These are phyloP conservation scores for Sitobion miscanthi DNA, from an alignment of 1,140 invertebrate genomes.

Conservation along the genomic window DNA sequence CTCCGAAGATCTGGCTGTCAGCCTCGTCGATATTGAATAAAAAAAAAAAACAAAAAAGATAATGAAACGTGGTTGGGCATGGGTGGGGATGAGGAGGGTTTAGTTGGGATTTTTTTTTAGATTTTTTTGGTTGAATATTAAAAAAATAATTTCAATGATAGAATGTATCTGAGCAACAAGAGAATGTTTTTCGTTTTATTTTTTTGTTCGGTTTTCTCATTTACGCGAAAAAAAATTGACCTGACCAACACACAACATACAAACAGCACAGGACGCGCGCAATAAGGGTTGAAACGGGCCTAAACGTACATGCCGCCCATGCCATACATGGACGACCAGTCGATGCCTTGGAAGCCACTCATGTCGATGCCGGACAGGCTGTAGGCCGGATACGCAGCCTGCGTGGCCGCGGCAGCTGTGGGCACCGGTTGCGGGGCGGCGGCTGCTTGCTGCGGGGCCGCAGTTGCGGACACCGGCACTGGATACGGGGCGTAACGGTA, in stretches of 20 bases:
- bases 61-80: background rate
- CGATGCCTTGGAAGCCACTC: slow-evolving; percentile 87
- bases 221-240: slow-evolving; percentile 43
- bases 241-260: slow-evolving; percentile 37
- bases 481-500: slow-evolving; percentile 78
- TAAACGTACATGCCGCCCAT: slow-evolving; percentile 92
- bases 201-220: slow-evolving; percentile 31
- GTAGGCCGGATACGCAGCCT: slow-evolving; percentile 73
- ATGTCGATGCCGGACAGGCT: slow-evolving; percentile 85
- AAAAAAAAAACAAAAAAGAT: slow-evolving; percentile 35
- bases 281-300: slow-evolving; percentile 57
- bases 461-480: slow-evolving; percentile 66
- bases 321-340: slow-evolving; percentile 88
- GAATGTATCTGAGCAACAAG: slow-evolving; percentile 56
- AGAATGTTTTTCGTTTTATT: slow-evolving; percentile 44
- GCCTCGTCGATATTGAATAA: slow-evolving; percentile 50
- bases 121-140: slow-evolving; percentile 45
- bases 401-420: slow-evolving; percentile 66
- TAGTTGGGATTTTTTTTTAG: slow-evolving; percentile 16
- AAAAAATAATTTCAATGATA: slow-evolving; percentile 56
- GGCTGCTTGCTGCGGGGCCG: slow-evolving; percentile 65
- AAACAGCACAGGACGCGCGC: background rate
- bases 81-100: background rate
- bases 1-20: slow-evolving; percentile 54
- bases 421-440: slow-evolving; percentile 63